A percentile compares a stretch with the other conserved stretches of the same genome.
phyloP scores from a whole-genome alignment of 2,888 invertebrate species.

The Aphodius granarius region DNA sequence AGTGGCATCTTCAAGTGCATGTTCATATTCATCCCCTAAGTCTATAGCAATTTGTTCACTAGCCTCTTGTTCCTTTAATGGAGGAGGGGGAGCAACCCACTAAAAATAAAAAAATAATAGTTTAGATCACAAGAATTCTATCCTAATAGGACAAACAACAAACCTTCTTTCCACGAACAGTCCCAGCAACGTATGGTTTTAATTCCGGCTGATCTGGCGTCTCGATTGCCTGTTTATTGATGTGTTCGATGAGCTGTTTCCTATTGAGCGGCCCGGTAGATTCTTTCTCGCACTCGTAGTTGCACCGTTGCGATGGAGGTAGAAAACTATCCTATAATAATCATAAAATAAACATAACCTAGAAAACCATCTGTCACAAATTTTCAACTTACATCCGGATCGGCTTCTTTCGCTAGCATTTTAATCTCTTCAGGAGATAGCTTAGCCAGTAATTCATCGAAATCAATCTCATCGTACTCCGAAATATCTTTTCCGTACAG shows the following conservation, averaged over 20 bases:
- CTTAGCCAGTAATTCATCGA: conserved; percentile 92
- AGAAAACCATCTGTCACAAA: conserved; percentile 20
- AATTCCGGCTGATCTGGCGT: conserved; percentile 96
- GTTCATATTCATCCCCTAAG: conserved; percentile 92
- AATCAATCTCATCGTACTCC: conserved; percentile 92
- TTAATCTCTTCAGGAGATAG: conserved; percentile 95
- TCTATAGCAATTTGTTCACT: conserved; percentile 93
- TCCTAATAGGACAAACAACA: conserved; percentile 39
- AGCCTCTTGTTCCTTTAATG: conserved; percentile 72
- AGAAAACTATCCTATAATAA: conserved; percentile 88
- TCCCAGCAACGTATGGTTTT: conserved; percentile 91
- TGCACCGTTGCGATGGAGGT: conserved; percentile 93
- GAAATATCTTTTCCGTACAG: conserved; percentile 88
- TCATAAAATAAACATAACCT: not conserved
- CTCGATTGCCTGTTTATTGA: conserved; percentile 97
- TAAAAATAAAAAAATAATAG: conserved; percentile 44
- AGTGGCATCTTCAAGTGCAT: conserved; percentile 82
- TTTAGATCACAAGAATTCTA: not conserved
- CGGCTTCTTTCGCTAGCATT: conserved; percentile 97
- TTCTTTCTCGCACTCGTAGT: conserved; percentile 93
- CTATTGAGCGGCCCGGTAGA: conserved; percentile 96
- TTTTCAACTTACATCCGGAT: conserved; percentile 89
- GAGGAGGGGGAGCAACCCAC: conserved; percentile 82
- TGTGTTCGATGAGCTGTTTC: conserved; percentile 92
- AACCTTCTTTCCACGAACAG: conserved; percentile 89